A percentile compares a stretch with the other conserved stretches of the same genome.
Conservation (phyloP, 2,888 invertebrate genomes). For the Sceliomorpha sp. region DNA sequence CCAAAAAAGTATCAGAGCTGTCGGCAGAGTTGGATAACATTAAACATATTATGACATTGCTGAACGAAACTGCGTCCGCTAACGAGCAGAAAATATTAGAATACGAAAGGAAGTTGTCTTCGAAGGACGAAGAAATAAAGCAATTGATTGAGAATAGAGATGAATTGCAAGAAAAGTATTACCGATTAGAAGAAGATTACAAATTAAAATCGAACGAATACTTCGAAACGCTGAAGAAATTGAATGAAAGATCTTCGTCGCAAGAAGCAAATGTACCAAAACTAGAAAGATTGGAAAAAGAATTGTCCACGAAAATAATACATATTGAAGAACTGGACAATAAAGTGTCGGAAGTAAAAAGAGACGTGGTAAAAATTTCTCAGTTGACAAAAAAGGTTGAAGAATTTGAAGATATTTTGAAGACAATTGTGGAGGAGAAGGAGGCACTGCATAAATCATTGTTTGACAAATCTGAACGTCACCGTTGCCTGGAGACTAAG, state of each 20-base stretch:
- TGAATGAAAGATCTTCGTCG: conserved; percentile 53
- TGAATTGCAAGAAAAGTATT: conserved; percentile 45
- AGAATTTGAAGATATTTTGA: conserved; percentile 59
- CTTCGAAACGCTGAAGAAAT: conserved; percentile 51
- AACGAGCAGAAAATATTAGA: conserved; percentile 60
- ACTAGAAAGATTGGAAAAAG: conserved; percentile 61
- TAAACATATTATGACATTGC: conserved; percentile 52
- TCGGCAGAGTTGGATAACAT: conserved; percentile 61
- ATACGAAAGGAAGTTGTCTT: conserved; percentile 53
- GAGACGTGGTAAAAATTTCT: conserved; percentile 50
- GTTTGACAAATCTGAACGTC: conserved; percentile 54
- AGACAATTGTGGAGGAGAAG: conserved; percentile 56
- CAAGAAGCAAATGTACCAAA: conserved; percentile 60
- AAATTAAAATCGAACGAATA: conserved; percentile 48
- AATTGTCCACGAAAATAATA: conserved; percentile 54
- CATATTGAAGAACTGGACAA: conserved; percentile 50
- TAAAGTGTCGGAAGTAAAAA: conserved; percentile 46
- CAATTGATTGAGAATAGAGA: conserved; percentile 48
- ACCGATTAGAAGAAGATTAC: conserved; percentile 37
- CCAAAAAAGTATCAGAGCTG: conserved; percentile 54
- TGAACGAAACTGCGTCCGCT: conserved; percentile 52
- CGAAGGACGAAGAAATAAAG: conserved; percentile 57
- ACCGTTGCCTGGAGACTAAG: conserved; percentile 60
- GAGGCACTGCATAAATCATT: conserved; percentile 57
- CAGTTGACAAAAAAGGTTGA: conserved; percentile 60